phyloP scores from a whole-genome alignment of 2,113 vertebrate genomes.

The Seriola aureovittata region DNA sequence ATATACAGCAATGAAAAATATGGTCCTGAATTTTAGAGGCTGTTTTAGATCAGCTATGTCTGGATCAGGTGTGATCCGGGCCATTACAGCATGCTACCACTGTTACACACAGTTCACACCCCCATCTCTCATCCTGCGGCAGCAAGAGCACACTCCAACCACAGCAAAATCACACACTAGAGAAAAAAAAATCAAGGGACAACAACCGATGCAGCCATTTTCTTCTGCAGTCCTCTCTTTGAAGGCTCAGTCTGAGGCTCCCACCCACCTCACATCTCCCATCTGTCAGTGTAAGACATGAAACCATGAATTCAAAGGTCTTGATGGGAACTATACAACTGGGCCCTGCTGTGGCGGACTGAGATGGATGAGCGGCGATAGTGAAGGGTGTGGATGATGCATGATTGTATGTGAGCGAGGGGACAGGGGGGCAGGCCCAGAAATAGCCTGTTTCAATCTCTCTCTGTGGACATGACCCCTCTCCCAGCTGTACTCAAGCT shows the following conservation, averaged over 20 bases:
- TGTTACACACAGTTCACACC: conserved; percentile 46
- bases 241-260: conserved; percentile 48
- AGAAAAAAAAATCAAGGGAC: conserved; percentile 53
- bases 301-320: conserved; percentile 55
- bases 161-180: conserved; percentile 45
- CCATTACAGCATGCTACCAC: conserved; percentile 46
- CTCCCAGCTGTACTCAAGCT: conserved; percentile 78
- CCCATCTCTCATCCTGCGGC: conserved; percentile 48
- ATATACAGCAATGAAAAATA: background rate
- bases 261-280: conserved; percentile 51
- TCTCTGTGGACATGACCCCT: conserved; percentile 81
- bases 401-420: conserved; percentile 75
- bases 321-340: conserved; percentile 48
- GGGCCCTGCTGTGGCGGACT: conserved; percentile 47
- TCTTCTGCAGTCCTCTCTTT: conserved; percentile 45
- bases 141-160: conserved; percentile 40
- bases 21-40: background rate
- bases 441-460: conserved; percentile 82
- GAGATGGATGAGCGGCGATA: conserved; percentile 74
- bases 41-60: background rate
- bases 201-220: conserved; percentile 73
- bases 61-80: conserved; percentile 23
- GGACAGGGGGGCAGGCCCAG: conserved; percentile 70
- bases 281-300: conserved; percentile 50
- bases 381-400: conserved; percentile 79